Conservation (phyloP, 2,113 vertebrate species). For the Aramus guarauna region DNA sequence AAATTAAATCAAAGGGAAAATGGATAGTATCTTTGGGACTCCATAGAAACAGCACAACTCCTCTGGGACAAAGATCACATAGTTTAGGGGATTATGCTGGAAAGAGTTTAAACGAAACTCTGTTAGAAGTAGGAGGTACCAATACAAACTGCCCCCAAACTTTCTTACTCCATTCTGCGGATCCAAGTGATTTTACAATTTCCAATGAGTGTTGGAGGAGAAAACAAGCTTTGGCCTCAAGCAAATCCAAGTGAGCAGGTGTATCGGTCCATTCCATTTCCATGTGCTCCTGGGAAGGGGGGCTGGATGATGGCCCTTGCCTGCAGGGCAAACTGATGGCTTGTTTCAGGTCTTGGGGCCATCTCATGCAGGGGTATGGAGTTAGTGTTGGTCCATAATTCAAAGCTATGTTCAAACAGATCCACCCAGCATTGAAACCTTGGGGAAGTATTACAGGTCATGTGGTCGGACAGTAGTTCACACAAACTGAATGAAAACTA, state of each 20-base stretch:
- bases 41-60: constrained; percentile 9
- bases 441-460: too few species aligned
- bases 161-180: neutral
- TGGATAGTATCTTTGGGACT: neutral
- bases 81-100: constrained; percentile 24
- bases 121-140: neutral
- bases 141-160: neutral
- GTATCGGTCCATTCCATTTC: neutral
- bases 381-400: neutral
- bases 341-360: neutral
- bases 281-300: neutral
- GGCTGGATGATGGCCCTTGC: neutral
- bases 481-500: neutral
- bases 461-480: neutral
- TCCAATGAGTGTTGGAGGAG: neutral
- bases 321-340: neutral
- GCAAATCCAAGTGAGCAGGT: neutral
- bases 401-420: neutral
- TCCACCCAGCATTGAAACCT: neutral
- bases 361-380: neutral
- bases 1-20: neutral
- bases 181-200: neutral
- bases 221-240: neutral
- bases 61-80: constrained; percentile 1
- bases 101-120: neutral